Base-by-base conservation (phyloP, 2,888 invertebrate genomes). In the Hirtodrosophila confusa region DNA sequence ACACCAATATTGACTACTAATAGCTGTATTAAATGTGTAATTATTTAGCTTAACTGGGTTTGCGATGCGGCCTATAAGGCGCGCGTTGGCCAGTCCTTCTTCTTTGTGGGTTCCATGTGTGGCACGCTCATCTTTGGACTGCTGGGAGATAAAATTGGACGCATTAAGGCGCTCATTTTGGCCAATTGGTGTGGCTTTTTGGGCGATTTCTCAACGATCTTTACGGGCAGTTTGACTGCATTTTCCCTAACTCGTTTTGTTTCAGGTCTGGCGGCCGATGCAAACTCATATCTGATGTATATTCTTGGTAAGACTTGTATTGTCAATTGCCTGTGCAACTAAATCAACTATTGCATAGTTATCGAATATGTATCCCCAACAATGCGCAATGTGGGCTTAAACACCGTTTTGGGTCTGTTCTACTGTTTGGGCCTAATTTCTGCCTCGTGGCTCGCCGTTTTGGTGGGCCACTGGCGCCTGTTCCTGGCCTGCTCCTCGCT, bases 201-300 rank as follows among this genome's bases (percentile, higher is more conserved):
- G 43, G 93, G 93, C 11, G 93, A 93, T 71, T 89, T 93, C 31
- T 84, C 91, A 1, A 93, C 93, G 3, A 89, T 92, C 23, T 92
- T 93, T 48, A 90, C 93, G 3, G 85, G 76, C 9, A 90, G 90
- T 57, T 90, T 92, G 43, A 75, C 90, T 0, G 86, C 91, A 48
- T 94, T 93, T 80, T 91, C 92, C 1, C 44, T 91, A 11, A 92
- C 93, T 62, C 90, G 94, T 61, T 93, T 94, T 78, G 71, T 93
- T 23, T 93, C 93, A 9, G 94, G 94, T 17, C 89, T 93, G 69
- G 93, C 93, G 4, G 93, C 93, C 40, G 93, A 93, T 80, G 91
- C 92, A 11, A 93, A 93, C 83, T 93, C 93, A 75, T 92, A 93
- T 47, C 92, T 93, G 91, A 93, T 93, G 93, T 93, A 93, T 68